Evolutionary conservation across 2,888 invertebrate species (phyloP).

Genomic region (Cremastinae sp.): DNA sequence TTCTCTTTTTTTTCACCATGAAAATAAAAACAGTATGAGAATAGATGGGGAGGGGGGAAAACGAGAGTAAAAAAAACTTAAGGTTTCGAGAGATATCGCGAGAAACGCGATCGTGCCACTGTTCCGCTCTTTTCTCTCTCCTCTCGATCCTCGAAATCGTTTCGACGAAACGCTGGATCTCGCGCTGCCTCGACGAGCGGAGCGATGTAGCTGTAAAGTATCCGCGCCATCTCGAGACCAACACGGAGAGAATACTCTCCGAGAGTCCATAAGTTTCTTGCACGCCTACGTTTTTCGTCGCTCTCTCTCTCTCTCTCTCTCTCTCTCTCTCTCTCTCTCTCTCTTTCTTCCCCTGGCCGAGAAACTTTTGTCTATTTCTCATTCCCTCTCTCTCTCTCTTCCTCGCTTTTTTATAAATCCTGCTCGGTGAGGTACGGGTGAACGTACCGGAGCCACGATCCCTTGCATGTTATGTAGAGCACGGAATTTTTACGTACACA

Average conservation of each 20-base stretch:
- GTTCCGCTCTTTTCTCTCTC: slow-evolving; percentile 10
- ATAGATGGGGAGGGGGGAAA: no score
- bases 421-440: slow-evolving; percentile 38
- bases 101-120: slow-evolving; percentile 48
- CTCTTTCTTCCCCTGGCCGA: slow-evolving; percentile 37
- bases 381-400: slow-evolving; percentile 29
- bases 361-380: slow-evolving; percentile 30
- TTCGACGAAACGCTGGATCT: slow-evolving; percentile 53
- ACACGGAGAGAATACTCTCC: background rate
- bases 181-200: background rate
- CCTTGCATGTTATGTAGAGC: slow-evolving; percentile 12
- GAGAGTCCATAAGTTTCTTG: slow-evolving; percentile 41
- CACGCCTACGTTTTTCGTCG: slow-evolving; percentile 55
- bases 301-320: slow-evolving; percentile 19
- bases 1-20: slow-evolving; percentile 13
- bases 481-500: background rate
- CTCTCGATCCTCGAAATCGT: slow-evolving; percentile 47
- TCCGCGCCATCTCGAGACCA: slow-evolving; percentile 31
- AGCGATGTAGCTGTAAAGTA: slow-evolving; percentile 47
- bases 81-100: slow-evolving; percentile 42
- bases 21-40: slow-evolving; percentile 6
- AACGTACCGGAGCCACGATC: slow-evolving; percentile 43
- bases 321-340: slow-evolving; percentile 29
- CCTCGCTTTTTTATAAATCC: slow-evolving; percentile 36
- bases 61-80: no score